Base-by-base conservation (phyloP, 2,888 invertebrate species). In the Homarus gammarus region DNA sequence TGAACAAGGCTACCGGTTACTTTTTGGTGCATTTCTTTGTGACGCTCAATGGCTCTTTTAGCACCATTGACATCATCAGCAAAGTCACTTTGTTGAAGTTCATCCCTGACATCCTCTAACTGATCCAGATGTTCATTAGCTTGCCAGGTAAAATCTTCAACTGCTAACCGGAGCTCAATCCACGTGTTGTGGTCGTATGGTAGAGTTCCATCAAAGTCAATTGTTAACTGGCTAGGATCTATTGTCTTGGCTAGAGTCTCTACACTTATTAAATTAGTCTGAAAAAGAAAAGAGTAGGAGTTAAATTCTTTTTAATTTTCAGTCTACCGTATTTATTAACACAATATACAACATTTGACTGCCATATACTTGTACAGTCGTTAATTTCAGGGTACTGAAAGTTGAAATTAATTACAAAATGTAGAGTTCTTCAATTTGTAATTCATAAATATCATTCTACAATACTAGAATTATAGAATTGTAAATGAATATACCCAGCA, bases 131-230 rank as follows among this genome's bases (percentile, higher is more conserved):
- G 95, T 94, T 99, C 99, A 79, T 97, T 96, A 1, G 98, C 97
- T 95, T 98, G 98, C 98, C 98, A 99, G 93, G 97, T 96, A 94
- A 99, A 97, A 93, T 98, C 98, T 95, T 99, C 99, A 93, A 99
- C 96, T 88, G 98, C 98, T 95, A 95, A 93, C 94, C 99, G 95
- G 92, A 98, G 96, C 93, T 99, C 99, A 93, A 99, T 97, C 99
- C 99, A 99, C 94, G 97, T 98, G 92, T 97, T 96, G 95, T 99
- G 99, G 94, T 99, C 99, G 94, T 99, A 99, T 93, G 96, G 96
- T 93, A 99, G 95, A 40, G 97, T 96, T 72, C 99, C 99, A 93
- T 99, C 99, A 94, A 99, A 96, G 94, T 99, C 99, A 64, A 96
- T 95, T 31, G 99, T 98, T 93, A 99, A 95, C 95, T 99, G 99